Evolutionary conservation across 2,113 vertebrate species (phyloP).

Genomic region (Eira barbara): DNA sequence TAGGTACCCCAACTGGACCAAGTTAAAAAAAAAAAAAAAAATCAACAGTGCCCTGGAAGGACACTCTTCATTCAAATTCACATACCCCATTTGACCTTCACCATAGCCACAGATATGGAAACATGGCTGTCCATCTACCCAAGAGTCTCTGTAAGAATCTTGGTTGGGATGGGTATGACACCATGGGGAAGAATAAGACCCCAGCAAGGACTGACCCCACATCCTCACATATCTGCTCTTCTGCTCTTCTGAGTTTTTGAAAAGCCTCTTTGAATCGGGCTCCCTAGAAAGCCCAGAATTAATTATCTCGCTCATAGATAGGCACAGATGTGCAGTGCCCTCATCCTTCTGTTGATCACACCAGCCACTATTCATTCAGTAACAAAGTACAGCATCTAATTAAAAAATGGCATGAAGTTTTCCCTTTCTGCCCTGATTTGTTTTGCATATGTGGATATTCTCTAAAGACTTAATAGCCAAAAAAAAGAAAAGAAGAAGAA

Average conservation of each 20-base stretch:
- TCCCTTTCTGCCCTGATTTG: conserved; percentile 78
- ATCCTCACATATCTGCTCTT: background rate
- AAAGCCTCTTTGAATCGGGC: background rate
- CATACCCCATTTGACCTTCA: background rate
- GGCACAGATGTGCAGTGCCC: conserved; percentile 53
- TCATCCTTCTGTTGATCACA: conserved; percentile 60
- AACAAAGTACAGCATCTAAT: conserved; percentile 53
- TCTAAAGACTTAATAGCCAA: conserved; percentile 72
- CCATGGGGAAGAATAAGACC: background rate
- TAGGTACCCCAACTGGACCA: background rate
- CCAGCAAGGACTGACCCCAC: background rate
- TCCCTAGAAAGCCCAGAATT: conserved; percentile 68
- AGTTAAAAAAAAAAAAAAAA: background rate
- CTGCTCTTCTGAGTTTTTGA: background rate
- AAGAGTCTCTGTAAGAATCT: background rate
- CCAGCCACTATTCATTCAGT: conserved; percentile 52
- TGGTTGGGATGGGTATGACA: background rate
- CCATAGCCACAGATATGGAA: background rate
- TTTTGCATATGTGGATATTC: conserved; percentile 76
- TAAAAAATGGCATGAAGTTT: conserved; percentile 63
- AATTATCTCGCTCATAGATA: conserved; percentile 57
- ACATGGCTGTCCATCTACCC: background rate
- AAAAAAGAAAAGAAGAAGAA: background rate
- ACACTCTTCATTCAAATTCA: background rate
- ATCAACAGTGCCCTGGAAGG: background rate